Evolutionary conservation across 2,113 vertebrate genomes (phyloP), one percentile per base, ranked within the genome.

Genomic region (Podarcis raffonei): DNA sequence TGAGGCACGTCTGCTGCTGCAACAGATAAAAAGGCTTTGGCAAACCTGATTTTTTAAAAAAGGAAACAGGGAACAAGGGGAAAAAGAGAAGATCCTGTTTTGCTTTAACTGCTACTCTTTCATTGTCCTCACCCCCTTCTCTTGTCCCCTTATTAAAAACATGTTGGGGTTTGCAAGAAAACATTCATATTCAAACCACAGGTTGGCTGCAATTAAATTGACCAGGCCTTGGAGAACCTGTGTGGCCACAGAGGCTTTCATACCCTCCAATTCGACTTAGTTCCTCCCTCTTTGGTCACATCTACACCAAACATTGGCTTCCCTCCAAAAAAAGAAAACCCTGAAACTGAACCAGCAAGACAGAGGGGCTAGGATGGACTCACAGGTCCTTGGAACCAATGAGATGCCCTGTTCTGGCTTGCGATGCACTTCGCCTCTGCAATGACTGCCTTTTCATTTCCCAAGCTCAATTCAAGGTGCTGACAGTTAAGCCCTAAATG

Each of bases 1-100:
- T n/a, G 16, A 12, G 18, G 85, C 35, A 35, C 74, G 30, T n/a
- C 81, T 85, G 85, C 65, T 91, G 87, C 62, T 93, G 25, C 35
- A 85, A 57, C 90, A 91, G 39, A 87, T 12, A 95, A 90, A 4
- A 69, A 82, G 30, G 8, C 57, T 27, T 89, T 84, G 37, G 62
- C 65, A 66, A 37, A 65, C 3, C 15, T 13, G 62, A 57, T 89
- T 81, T 83, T 13, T 25, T 2, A 53, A 53, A 53, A 53, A 53
- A 53, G 2, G 48, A 53, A 1, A 59, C 66, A 69, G 27, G 66
- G 27, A 22, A 69, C 42, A 53, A 80, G 59, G 12, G 6, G 13
- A 42, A 13, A 7, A 6, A 27, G 3, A 48, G 20, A 78, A 32
- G 18, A 5, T 32, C 37, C 6, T 22, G 35, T 6, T 2, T 37